These are phyloP conservation scores for Lepidurus couesii DNA, from an alignment of 1,140 invertebrate genomes.

Conservation along the genomic window DNA sequence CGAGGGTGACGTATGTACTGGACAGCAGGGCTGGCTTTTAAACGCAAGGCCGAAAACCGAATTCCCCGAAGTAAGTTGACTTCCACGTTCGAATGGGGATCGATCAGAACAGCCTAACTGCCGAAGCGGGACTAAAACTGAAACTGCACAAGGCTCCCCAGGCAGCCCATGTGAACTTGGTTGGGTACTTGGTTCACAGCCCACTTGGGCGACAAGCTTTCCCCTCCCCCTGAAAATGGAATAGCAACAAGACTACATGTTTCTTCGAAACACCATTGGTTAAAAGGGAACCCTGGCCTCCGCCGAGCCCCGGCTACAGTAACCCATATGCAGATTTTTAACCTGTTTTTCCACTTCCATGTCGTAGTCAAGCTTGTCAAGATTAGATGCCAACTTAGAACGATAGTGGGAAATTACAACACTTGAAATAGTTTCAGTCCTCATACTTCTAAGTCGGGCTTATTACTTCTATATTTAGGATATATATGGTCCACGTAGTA, in stretches of 20 bases:
- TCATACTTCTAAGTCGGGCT: too few species aligned
- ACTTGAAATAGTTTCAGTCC: too few species aligned
- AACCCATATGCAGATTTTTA: too few species aligned
- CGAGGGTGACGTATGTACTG: neutral
- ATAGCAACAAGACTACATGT: neutral
- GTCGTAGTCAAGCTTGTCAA: too few species aligned
- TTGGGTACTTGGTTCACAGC: neutral
- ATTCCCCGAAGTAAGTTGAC: neutral
- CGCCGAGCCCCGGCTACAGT: neutral
- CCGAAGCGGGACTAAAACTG: neutral
- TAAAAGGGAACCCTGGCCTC: neutral
- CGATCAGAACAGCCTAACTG: neutral
- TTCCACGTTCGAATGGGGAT: neutral
- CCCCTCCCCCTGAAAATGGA: neutral
- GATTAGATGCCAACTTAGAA: too few species aligned
- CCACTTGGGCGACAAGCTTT: neutral
- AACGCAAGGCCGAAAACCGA: neutral
- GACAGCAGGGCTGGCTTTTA: neutral
- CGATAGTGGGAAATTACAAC: too few species aligned
- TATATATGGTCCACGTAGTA: too few species aligned
- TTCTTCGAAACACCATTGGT: conserved; percentile 9
- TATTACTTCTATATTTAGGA: too few species aligned
- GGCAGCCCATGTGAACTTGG: neutral
- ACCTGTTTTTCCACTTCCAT: too few species aligned
- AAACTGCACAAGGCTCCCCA: neutral